Percentiles rank a stretch among this genome's conserved stretches.
Evolutionary conservation across 2,113 vertebrate species (phyloP).

Genomic region (Arothron firmamentum): DNA sequence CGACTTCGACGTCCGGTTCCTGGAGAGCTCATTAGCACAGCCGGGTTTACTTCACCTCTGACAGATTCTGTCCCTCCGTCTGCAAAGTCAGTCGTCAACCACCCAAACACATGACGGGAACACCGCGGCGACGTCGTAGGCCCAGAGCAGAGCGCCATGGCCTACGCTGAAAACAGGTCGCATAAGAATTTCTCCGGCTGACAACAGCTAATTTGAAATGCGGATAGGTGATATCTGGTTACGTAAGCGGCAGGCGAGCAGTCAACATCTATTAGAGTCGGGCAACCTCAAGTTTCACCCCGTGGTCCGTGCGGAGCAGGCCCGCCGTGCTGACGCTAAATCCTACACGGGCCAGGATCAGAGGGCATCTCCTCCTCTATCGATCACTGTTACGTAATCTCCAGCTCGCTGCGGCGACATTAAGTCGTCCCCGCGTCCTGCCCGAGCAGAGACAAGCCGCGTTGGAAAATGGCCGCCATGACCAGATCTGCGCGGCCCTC

Average conservation of each 20-base stretch:
- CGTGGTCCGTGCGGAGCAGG: slow-evolving; percentile 23
- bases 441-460: slow-evolving; percentile 13
- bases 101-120: background rate
- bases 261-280: slow-evolving; percentile 55
- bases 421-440: slow-evolving; percentile 23
- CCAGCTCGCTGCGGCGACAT: slow-evolving; percentile 8
- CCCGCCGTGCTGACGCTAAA: slow-evolving; percentile 21
- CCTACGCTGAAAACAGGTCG: background rate
- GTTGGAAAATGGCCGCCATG: slow-evolving; percentile 57
- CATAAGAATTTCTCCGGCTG: background rate
- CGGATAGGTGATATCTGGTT: slow-evolving; percentile 45
- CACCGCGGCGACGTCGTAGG: background rate
- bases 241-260: slow-evolving; percentile 48
- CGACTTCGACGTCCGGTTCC: too few species aligned
- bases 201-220: slow-evolving; percentile 18
- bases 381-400: slow-evolving; percentile 47
- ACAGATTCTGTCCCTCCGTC: too few species aligned
- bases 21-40: too few species aligned
- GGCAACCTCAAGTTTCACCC: slow-evolving; percentile 42
- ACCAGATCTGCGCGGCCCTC: slow-evolving; percentile 56
- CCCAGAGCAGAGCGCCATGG: background rate
- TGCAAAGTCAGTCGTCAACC: too few species aligned
- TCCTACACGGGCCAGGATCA: slow-evolving; percentile 41
- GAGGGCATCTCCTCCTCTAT: slow-evolving; percentile 43
- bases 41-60: too few species aligned